phyloP scores from a whole-genome alignment of 2,113 vertebrate species.

The Alaudala cheleensis region DNA sequence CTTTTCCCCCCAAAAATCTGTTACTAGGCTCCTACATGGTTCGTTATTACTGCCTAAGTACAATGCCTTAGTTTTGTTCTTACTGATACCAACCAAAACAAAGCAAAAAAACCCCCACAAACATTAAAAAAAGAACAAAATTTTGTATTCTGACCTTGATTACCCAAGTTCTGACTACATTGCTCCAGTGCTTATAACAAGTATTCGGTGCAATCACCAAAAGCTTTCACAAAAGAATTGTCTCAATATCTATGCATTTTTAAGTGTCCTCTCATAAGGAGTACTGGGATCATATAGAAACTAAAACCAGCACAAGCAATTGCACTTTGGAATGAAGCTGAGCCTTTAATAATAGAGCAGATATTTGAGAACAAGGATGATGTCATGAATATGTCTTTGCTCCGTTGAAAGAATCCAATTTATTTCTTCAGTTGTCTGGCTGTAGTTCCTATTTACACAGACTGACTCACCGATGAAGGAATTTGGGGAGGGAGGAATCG shows the following conservation, averaged over 20 bases:
- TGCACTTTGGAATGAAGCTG: background rate
- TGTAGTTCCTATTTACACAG: constrained; percentile 17
- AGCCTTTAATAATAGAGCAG: background rate
- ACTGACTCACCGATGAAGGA: constrained; percentile 17
- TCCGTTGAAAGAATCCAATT: background rate
- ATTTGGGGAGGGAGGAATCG: background rate
- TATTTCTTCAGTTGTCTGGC: constrained; percentile 28
- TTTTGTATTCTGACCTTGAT: background rate
- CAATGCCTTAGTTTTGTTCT: background rate
- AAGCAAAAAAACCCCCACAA: background rate
- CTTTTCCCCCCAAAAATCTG: too few species aligned
- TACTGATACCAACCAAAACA: background rate
- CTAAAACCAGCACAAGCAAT: background rate
- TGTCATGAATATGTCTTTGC: background rate
- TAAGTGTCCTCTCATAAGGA: background rate
- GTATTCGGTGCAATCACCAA: background rate
- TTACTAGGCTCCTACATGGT: background rate
- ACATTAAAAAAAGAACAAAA: background rate
- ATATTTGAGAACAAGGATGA: background rate
- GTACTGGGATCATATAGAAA: background rate
- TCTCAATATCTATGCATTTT: background rate
- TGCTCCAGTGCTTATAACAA: background rate
- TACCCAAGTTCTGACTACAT: background rate
- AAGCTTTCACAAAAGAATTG: background rate
- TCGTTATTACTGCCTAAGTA: background rate